A percentile compares a stretch with the other conserved stretches of the same genome.
phyloP scores from a whole-genome alignment of 1,140 invertebrate genomes.

The Lepidurus arcticus region DNA sequence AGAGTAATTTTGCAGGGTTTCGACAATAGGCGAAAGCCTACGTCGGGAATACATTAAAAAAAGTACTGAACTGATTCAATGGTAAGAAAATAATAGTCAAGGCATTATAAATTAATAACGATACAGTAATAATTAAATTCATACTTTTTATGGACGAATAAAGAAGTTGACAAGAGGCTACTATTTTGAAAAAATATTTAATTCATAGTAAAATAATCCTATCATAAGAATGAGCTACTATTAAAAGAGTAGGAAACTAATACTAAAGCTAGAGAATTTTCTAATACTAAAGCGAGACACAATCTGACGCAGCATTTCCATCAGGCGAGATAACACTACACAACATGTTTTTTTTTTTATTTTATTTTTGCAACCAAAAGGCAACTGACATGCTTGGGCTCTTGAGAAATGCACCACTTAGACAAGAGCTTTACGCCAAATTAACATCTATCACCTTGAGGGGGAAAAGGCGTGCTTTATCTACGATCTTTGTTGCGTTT shows the following conservation, averaged over 20 bases:
- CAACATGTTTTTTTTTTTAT: neutral
- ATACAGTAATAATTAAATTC: too few relatives aligned
- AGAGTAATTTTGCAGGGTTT: too few relatives aligned
- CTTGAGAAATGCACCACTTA: conserved; percentile 10
- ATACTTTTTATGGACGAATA: too few relatives aligned
- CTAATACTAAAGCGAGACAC: neutral
- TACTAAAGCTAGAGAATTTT: neutral
- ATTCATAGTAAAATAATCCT: too few relatives aligned
- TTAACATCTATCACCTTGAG: neutral
- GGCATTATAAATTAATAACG: too few relatives aligned
- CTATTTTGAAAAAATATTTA: too few relatives aligned
- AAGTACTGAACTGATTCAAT: too few relatives aligned
- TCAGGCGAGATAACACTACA: neutral
- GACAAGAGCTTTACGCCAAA: neutral
- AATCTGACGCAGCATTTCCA: neutral
- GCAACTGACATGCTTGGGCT: neutral
- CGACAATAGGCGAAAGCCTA: too few relatives aligned
- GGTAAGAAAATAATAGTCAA: too few relatives aligned
- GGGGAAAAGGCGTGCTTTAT: neutral
- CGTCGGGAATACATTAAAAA: too few relatives aligned
- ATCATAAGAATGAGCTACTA: neutral
- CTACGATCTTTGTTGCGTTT: neutral
- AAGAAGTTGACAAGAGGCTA: too few relatives aligned
- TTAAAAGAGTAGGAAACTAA: neutral
- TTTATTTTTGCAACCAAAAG: too few relatives aligned